These are phyloP conservation scores for Tiaroga cobitis DNA, from an alignment of 2,797 vertebrate species.

Conservation along the genomic window DNA sequence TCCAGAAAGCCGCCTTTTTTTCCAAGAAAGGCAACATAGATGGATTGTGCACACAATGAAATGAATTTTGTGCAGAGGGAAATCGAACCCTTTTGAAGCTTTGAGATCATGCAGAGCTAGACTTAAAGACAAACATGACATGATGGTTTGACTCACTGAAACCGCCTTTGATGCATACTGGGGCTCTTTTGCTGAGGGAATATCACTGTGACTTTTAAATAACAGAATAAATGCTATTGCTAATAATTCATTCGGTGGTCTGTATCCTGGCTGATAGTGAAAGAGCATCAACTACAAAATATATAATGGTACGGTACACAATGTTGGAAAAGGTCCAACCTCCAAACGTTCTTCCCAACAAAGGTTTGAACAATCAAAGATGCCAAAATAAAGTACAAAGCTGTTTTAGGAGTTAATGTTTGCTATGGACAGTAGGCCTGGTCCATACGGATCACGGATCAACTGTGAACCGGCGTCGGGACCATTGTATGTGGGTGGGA, in stretches of 20 bases:
- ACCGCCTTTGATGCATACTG: neutral
- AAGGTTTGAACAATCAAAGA: neutral
- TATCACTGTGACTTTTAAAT: neutral
- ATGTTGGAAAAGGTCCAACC: neutral
- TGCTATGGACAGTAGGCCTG: neutral
- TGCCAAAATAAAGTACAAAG: neutral
- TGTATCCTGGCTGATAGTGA: neutral
- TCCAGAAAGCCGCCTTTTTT: neutral
- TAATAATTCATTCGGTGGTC: neutral
- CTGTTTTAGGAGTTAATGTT: neutral
- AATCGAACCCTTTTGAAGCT: constrained; percentile 17
- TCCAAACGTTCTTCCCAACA: neutral
- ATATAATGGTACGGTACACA: neutral
- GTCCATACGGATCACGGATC: no score
- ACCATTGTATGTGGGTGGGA: no score
- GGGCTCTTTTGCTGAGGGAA: neutral
- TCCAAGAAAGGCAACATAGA: neutral
- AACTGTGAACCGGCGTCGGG: no score
- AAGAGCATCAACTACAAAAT: constrained; percentile 9
- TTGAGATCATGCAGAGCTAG: constrained; percentile 15
- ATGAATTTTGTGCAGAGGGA: neutral
- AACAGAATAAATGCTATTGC: neutral
- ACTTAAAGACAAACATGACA: constrained; percentile 17
- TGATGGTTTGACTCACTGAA: constrained; percentile 4
- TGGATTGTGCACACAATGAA: constrained; percentile 16